Evolutionary conservation across 2,113 vertebrate genomes (phyloP).

Genomic region (Ophiodon elongatus): DNA sequence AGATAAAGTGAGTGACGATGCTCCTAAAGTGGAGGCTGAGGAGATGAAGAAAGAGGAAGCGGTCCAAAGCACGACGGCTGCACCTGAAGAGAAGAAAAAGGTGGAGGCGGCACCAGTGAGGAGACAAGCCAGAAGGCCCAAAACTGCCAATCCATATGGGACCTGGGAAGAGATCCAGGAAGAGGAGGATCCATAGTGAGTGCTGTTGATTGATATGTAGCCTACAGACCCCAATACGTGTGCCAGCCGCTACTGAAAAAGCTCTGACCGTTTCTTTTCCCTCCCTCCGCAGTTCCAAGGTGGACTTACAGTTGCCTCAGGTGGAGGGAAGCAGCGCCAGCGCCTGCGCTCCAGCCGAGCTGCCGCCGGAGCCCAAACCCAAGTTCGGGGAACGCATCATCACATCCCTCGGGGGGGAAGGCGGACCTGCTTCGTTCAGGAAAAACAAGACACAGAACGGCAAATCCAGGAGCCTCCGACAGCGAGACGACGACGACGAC

Average conservation of each 20-base stretch:
- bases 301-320: slow-evolving; percentile 93
- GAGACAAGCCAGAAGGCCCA: slow-evolving; percentile 53
- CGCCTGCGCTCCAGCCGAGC: slow-evolving; percentile 51
- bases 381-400: slow-evolving; percentile 95
- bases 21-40: slow-evolving; percentile 28
- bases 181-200: slow-evolving; percentile 88
- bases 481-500: slow-evolving; percentile 88
- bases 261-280: not conserved
- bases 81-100: slow-evolving; percentile 47
- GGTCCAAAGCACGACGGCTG: slow-evolving; percentile 14
- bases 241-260: not conserved
- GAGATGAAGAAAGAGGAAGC: slow-evolving; percentile 36
- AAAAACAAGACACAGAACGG: slow-evolving; percentile 94
- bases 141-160: slow-evolving; percentile 87
- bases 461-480: slow-evolving; percentile 91
- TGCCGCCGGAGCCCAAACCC: slow-evolving; percentile 83
- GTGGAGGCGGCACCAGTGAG: not conserved
- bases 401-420: slow-evolving; percentile 89
- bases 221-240: not conserved
- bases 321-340: slow-evolving; percentile 73
- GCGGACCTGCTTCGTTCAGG: slow-evolving; percentile 88
- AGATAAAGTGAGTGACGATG: slow-evolving; percentile 24
- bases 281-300: slow-evolving; percentile 82
- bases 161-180: slow-evolving; percentile 88
- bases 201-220: slow-evolving; percentile 19